Conservation (phyloP, 2,888 invertebrate species). For the Coecobrya sp. region DNA sequence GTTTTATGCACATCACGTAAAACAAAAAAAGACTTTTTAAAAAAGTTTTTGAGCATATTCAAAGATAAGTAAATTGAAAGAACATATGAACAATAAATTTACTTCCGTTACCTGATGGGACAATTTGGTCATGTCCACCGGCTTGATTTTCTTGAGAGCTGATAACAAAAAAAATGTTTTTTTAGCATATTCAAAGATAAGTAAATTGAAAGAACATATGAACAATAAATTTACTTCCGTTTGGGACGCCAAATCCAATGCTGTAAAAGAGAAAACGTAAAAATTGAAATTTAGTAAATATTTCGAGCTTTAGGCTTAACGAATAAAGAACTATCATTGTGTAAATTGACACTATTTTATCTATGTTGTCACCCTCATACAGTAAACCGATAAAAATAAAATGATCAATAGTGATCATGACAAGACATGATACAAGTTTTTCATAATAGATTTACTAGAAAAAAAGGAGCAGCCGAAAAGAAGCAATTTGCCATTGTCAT, state of each 20-base stretch:
- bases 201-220: neutral
- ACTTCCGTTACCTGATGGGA: conserved; percentile 92
- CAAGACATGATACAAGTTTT: neutral
- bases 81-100: neutral
- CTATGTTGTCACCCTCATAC: conserved; percentile 34
- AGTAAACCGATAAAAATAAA: neutral
- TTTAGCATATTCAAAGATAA: neutral
- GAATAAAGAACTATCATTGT: neutral
- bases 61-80: neutral
- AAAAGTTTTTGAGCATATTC: neutral
- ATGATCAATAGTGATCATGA: conserved; percentile 2
- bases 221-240: conserved; percentile 87
- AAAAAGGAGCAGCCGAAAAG: neutral
- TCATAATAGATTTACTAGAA: neutral
- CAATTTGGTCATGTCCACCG: conserved; percentile 97
- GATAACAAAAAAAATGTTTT: conserved; percentile 92
- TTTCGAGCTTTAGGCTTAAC: neutral
- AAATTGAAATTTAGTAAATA: conserved; percentile 10
- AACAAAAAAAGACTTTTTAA: no score
- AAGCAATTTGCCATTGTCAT: conserved; percentile 11
- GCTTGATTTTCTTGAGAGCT: conserved; percentile 96
- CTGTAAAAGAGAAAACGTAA: conserved; percentile 89
- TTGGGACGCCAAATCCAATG: conserved; percentile 93
- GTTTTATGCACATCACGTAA: neutral
- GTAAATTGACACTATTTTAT: conserved; percentile 2